These are phyloP conservation scores for Pseudomyrmex dendroicus DNA, from an alignment of 1,140 invertebrate genomes.

Conservation along the genomic window DNA sequence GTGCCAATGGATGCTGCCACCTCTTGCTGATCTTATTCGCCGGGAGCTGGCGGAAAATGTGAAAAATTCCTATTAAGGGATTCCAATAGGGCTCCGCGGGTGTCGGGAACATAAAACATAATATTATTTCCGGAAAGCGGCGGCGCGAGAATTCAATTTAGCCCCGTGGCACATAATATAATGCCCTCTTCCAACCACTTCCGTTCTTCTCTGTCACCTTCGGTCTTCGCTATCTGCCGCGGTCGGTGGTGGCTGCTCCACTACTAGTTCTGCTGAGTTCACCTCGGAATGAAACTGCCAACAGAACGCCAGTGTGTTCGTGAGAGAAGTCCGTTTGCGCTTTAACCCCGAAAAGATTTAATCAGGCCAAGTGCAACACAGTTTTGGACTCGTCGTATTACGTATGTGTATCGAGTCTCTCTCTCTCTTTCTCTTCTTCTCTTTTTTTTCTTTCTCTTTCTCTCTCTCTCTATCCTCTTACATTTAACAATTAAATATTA, in stretches of 20 bases:
- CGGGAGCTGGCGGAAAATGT: constrained; percentile 79
- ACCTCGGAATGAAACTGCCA: constrained; percentile 9
- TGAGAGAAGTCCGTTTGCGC: constrained; percentile 31
- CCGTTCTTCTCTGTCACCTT: constrained; percentile 44
- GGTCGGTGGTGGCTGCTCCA: background rate
- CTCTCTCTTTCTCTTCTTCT: too few relatives aligned
- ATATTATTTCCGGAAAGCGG: constrained; percentile 81
- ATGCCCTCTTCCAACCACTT: constrained; percentile 62
- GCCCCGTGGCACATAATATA: constrained; percentile 77
- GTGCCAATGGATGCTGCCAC: constrained; percentile 77
- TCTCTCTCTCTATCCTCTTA: background rate
- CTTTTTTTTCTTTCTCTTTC: too few relatives aligned
- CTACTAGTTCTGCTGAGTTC: constrained; percentile 24
- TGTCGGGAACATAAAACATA: constrained; percentile 81
- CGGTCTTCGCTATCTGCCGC: constrained; percentile 11
- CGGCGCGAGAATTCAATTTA: constrained; percentile 82
- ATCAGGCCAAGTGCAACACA: constrained; percentile 64
- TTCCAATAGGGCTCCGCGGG: constrained; percentile 78
- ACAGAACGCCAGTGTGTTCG: constrained; percentile 14
- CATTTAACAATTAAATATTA: constrained; percentile 39
- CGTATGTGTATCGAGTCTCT: background rate
- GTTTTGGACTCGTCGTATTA: constrained; percentile 1
- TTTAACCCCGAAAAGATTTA: constrained; percentile 73
- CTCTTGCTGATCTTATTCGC: constrained; percentile 78
- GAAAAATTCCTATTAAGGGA: constrained; percentile 83